phyloP scores from a whole-genome alignment of 2,888 invertebrate species.

The Drosophila crucigera region DNA sequence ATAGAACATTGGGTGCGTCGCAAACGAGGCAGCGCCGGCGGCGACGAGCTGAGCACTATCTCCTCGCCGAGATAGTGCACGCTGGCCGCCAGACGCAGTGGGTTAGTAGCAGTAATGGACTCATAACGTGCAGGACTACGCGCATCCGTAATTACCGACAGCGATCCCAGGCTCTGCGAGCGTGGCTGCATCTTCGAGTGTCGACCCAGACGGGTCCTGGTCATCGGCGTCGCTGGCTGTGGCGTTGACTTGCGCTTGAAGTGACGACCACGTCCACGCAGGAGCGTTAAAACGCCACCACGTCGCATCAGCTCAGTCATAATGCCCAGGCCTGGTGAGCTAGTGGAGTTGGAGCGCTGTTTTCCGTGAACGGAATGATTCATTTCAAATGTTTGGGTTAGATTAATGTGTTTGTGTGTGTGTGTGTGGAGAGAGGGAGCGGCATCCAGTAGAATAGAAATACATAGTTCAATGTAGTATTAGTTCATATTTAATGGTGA shows the following conservation, averaged over 20 bases:
- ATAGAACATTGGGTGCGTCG: conserved; percentile 82
- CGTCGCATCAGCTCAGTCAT: conserved; percentile 83
- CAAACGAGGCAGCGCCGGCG: conserved; percentile 73
- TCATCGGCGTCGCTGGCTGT: conserved; percentile 82
- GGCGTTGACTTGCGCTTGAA: conserved; percentile 84
- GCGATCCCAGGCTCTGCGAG: conserved; percentile 84
- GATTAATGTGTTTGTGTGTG: conserved; percentile 13
- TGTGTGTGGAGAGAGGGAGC: conserved; percentile 28
- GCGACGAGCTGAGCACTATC: conserved; percentile 59
- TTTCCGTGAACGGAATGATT: conserved; percentile 19
- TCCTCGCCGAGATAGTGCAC: conserved; percentile 81
- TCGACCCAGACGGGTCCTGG: conserved; percentile 72
- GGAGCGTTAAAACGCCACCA: conserved; percentile 84
- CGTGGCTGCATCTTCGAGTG: conserved; percentile 81
- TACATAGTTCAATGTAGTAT: conserved; percentile 31
- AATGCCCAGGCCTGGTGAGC: conserved; percentile 81
- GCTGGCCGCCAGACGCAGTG: conserved; percentile 83
- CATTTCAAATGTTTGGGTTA: conserved; percentile 40
- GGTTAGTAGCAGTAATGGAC: conserved; percentile 79
- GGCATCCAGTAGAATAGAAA: conserved; percentile 62
- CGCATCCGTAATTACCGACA: conserved; percentile 84
- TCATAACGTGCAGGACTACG: conserved; percentile 81
- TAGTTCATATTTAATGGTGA: conserved; percentile 35
- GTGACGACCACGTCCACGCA: conserved; percentile 84
- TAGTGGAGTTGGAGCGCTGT: conserved; percentile 76